Base-by-base conservation (phyloP, 2,797 vertebrate genomes). In the Thaleichthys pacificus region DNA sequence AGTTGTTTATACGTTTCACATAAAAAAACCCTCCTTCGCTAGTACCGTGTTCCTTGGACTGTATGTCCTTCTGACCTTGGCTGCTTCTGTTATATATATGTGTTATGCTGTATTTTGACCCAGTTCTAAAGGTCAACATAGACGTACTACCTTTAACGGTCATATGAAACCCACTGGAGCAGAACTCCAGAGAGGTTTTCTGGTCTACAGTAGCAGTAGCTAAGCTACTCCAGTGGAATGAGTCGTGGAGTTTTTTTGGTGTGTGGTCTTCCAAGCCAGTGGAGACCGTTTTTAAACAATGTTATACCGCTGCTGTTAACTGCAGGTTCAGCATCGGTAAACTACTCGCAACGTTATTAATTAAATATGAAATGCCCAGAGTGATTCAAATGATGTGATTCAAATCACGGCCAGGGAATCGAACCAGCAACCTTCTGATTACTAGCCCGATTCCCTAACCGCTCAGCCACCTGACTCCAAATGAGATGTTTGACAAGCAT, bases 11-110 rank as follows among this genome's bases (percentile, higher is more conserved):
- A 8, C 26, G 56, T 54, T 22, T 58, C n/a, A 47, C 42, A 0
- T 47, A 12, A 47, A 47, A 14, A 42, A 47, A 30, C 1, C 24
- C 28, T 30, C 28, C 28, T 30, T 30, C 28, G 28, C 28, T 30
- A 4, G 28, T 30, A 4, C 28, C 12, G 14, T 22, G 21, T 69
- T 38, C 67, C 54, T 66, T 56, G 17, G 49, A 14, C 49, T 51
- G 69, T 62, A 54, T 54, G n/a, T 32, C 62, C 47, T 66, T n/a
- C 57, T 69, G 42, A 76, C 24, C 61, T 42, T 22, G 9, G 63
- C 73, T 78, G 64, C 56, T 60, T 76, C 71, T 76, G 38, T 68
- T 67, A 74, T 73, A 73, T 69, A 70, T 68, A 30, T 30, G 28
- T 30, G 3, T 73, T 74, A 22, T 2, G 7, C 70, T 38, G 57